Evolutionary conservation across 2,888 invertebrate species (phyloP).

Genomic region (Lepetodrilus schrolli): DNA sequence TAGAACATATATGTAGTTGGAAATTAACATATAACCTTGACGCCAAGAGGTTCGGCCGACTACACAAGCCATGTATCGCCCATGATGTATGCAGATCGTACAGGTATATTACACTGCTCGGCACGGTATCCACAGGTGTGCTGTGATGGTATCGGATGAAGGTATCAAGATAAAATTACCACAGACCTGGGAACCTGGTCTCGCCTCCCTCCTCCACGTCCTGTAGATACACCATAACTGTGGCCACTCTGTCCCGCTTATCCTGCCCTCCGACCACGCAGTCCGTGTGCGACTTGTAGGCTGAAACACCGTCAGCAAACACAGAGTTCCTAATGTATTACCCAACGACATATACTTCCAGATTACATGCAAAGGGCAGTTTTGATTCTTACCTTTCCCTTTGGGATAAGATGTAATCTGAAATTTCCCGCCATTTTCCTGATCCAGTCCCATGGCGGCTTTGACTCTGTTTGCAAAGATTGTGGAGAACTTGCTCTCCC

Average conservation of each 20-base stretch:
- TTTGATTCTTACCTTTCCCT: constrained; percentile 61
- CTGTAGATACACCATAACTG: constrained; percentile 55
- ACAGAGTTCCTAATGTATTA: no score
- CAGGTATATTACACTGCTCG: no score
- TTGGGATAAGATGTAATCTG: constrained; percentile 71
- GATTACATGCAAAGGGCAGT: no score
- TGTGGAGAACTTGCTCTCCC: constrained; percentile 68
- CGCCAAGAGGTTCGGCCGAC: no score
- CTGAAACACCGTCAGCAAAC: constrained; percentile 53
- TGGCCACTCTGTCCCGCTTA: constrained; percentile 63
- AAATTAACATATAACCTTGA: no score
- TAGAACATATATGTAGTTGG: no score
- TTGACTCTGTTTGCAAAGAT: constrained; percentile 55
- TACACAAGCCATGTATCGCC: no score
- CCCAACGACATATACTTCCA: no score
- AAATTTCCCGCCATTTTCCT: constrained; percentile 71
- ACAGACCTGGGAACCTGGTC: constrained; percentile 60
- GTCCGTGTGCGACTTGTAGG: constrained; percentile 71
- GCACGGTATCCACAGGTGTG: no score
- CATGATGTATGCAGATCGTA: no score
- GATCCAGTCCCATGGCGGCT: constrained; percentile 62
- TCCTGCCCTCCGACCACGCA: constrained; percentile 60
- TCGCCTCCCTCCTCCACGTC: constrained; percentile 57
- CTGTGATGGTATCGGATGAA: no score
- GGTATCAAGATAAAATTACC: no score